A percentile compares a stretch with the other conserved stretches of the same genome.
Evolutionary conservation across 2,888 invertebrate genomes (phyloP).

Genomic region (Xylocampa areola): DNA sequence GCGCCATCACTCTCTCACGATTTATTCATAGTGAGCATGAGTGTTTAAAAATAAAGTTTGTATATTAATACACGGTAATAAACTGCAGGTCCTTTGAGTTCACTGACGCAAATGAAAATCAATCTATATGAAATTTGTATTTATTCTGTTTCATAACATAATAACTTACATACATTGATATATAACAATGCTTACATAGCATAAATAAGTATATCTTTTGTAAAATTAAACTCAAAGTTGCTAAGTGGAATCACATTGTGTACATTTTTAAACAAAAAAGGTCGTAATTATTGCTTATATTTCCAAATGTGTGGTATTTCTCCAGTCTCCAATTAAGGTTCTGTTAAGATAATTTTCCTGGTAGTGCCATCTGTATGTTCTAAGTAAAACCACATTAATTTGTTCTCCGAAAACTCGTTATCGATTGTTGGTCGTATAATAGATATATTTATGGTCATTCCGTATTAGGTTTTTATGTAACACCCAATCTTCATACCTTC

Average conservation of each 20-base stretch:
- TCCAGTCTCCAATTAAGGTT: constrained; percentile 58
- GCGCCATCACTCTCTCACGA: constrained; percentile 15
- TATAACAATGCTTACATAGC: neutral
- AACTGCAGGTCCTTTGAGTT: constrained; percentile 21
- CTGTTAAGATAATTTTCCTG: constrained; percentile 66
- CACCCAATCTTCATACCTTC: constrained; percentile 71
- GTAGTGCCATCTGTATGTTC: constrained; percentile 65
- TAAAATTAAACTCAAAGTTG: neutral
- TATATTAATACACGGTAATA: constrained; percentile 22
- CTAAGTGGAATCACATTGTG: constrained; percentile 6
- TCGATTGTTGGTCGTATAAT: constrained; percentile 69
- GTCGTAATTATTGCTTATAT: constrained; percentile 15
- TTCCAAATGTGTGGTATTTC: constrained; percentile 45
- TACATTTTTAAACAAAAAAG: constrained; percentile 4
- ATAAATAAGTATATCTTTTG: neutral
- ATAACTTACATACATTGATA: no score
- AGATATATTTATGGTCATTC: constrained; percentile 57
- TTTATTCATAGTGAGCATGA: constrained; percentile 32
- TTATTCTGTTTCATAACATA: constrained; percentile 10
- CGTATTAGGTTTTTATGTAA: constrained; percentile 66
- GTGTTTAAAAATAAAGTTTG: constrained; percentile 43
- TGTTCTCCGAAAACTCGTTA: constrained; percentile 71
- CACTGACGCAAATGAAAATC: constrained; percentile 11
- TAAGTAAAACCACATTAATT: constrained; percentile 71
- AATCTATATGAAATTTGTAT: constrained; percentile 6